Evolutionary conservation across 1,140 invertebrate species (phyloP).

Genomic region (Galendromus occidentalis): DNA sequence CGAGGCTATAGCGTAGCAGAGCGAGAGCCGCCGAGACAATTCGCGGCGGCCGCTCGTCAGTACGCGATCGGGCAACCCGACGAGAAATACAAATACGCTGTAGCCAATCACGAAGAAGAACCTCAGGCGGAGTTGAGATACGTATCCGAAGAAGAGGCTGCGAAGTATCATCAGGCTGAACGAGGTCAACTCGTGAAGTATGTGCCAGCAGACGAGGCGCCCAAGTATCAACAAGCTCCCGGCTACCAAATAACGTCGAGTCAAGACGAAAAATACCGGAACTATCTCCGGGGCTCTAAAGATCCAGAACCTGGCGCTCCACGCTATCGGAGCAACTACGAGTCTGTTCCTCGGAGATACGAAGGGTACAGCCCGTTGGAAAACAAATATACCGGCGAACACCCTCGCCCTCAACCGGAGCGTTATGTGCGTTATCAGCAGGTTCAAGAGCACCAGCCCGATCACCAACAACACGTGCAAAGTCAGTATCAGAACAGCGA

Average conservation of each 20-base stretch:
- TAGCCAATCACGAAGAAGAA: background rate
- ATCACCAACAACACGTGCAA: background rate
- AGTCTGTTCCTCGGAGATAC: background rate
- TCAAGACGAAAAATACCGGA: background rate
- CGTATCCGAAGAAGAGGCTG: background rate
- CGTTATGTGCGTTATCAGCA: background rate
- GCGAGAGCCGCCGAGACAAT: no score
- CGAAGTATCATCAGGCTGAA: background rate
- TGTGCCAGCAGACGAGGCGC: background rate
- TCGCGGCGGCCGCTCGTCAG: background rate
- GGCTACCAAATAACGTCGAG: background rate
- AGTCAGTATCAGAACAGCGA: no score
- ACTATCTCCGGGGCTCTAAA: background rate
- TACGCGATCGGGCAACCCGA: background rate
- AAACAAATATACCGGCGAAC: background rate
- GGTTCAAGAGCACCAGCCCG: background rate
- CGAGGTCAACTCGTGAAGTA: background rate
- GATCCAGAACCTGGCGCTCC: background rate
- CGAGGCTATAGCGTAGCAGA: background rate
- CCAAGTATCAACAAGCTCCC: background rate
- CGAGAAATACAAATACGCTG: background rate
- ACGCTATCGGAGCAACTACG: background rate
- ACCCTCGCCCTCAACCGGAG: background rate
- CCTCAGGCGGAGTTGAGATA: background rate
- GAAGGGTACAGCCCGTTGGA: background rate